These are phyloP conservation scores for Brachyhypopomus gauderio DNA, from an alignment of 2,113 vertebrate genomes.

Conservation along the genomic window DNA sequence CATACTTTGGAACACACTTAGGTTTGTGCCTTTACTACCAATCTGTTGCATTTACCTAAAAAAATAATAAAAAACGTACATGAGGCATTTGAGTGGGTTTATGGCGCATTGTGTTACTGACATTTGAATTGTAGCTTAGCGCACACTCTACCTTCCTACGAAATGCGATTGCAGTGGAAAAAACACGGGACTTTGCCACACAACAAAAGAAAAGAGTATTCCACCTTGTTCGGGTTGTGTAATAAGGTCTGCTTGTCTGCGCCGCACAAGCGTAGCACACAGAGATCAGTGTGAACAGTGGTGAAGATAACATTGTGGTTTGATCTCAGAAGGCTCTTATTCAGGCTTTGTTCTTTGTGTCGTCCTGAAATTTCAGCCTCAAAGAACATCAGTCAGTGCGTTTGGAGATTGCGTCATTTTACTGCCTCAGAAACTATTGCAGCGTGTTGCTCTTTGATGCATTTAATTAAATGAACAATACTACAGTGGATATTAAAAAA, in stretches of 20 bases:
- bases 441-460: not conserved
- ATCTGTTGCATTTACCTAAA: conserved; percentile 8
- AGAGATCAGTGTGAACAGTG: conserved; percentile 3
- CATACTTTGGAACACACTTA: conserved; percentile 14
- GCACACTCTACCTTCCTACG: no score
- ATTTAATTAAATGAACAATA: not conserved
- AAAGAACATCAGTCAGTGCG: not conserved
- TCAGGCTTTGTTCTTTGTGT: not conserved
- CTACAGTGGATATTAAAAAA: not conserved
- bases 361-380: not conserved
- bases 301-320: conserved; percentile 18
- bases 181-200: not conserved
- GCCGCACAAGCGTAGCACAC: not conserved
- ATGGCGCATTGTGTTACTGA: no score
- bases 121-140: no score
- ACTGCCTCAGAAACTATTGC: not conserved
- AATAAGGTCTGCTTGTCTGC: no score
- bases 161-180: no score
- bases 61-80: not conserved
- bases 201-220: conserved; percentile 7
- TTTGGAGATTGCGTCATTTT: not conserved
- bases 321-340: not conserved
- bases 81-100: conserved; percentile 4
- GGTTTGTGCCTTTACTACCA: not conserved
- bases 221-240: not conserved